A percentile compares a stretch with the other conserved stretches of the same genome.
These are phyloP conservation scores for Hybos culiciformis DNA, from an alignment of 2,888 invertebrate species.

Conservation along the genomic window DNA sequence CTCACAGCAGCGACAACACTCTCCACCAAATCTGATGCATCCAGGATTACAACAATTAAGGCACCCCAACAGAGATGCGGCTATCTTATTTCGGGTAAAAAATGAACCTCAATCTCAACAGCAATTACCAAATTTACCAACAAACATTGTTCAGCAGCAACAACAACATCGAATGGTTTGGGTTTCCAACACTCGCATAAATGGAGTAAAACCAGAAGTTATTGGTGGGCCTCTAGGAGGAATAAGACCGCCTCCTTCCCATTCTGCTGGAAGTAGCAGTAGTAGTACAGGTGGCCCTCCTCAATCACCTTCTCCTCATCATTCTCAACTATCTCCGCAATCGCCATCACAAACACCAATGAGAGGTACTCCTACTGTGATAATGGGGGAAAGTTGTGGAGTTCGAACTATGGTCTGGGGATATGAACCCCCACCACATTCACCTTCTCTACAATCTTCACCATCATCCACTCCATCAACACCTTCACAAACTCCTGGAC, in stretches of 20 bases:
- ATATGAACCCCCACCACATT: slow-evolving; percentile 41
- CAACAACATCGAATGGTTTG: slow-evolving; percentile 37
- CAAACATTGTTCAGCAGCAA: slow-evolving; percentile 21
- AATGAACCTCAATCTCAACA: slow-evolving; percentile 31
- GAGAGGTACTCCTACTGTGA: slow-evolving; percentile 68
- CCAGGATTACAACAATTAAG: slow-evolving; percentile 37
- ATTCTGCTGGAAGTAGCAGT: no score
- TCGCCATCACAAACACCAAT: slow-evolving; percentile 35
- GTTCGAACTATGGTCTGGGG: slow-evolving; percentile 61
- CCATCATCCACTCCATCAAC: slow-evolving; percentile 31
- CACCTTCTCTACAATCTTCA: slow-evolving; percentile 38
- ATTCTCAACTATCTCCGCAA: slow-evolving; percentile 32
- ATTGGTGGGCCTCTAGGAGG: slow-evolving; percentile 45
- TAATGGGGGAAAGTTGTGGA: slow-evolving; percentile 87
- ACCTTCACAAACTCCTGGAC: slow-evolving; percentile 34
- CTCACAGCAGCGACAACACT: no score
- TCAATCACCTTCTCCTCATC: slow-evolving; percentile 31
- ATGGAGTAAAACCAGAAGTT: slow-evolving; percentile 71
- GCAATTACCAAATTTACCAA: slow-evolving; percentile 22
- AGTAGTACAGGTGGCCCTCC: slow-evolving; percentile 17
- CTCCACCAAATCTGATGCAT: slow-evolving; percentile 33
- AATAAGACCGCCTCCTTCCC: slow-evolving; percentile 26
- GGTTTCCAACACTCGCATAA: slow-evolving; percentile 52
- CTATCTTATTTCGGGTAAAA: slow-evolving; percentile 34
- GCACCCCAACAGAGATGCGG: slow-evolving; percentile 37